Conservation (phyloP, 2,797 vertebrate species). For the Phalanger gymnotis region DNA sequence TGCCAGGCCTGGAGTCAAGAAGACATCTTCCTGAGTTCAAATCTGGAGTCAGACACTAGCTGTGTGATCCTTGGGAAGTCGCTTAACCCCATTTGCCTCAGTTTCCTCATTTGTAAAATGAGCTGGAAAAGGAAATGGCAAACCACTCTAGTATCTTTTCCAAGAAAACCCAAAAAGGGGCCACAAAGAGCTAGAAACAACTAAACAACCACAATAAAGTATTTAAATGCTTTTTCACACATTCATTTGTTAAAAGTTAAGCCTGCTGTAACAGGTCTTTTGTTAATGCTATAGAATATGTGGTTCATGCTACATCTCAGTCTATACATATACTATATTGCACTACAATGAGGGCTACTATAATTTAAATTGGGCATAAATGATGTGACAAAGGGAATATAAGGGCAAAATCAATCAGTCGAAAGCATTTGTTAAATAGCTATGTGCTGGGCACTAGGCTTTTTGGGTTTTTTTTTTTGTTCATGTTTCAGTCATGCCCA, state of each 20-base stretch:
- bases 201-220: not conserved
- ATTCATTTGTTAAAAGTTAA: not conserved
- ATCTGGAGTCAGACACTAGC: not conserved
- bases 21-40: not conserved
- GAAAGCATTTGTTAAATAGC: not conserved
- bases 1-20: not conserved
- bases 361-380: not conserved
- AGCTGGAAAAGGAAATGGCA: not conserved
- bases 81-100: not conserved
- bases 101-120: not conserved
- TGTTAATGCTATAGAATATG: not conserved
- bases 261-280: not conserved
- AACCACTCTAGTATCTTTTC: not conserved
- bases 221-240: not conserved
- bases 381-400: not conserved
- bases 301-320: not conserved
- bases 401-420: not conserved
- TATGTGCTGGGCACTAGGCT: not conserved
- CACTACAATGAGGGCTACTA: not conserved
- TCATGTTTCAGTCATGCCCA: not conserved
- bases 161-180: too few species aligned
- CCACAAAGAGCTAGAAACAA: not conserved
- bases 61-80: not conserved
- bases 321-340: not conserved
- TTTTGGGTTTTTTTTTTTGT: not conserved